Percentiles rank a stretch among this genome's conserved stretches.
Conservation (phyloP, 2,113 vertebrate species). For the Theropithecus gelada region DNA sequence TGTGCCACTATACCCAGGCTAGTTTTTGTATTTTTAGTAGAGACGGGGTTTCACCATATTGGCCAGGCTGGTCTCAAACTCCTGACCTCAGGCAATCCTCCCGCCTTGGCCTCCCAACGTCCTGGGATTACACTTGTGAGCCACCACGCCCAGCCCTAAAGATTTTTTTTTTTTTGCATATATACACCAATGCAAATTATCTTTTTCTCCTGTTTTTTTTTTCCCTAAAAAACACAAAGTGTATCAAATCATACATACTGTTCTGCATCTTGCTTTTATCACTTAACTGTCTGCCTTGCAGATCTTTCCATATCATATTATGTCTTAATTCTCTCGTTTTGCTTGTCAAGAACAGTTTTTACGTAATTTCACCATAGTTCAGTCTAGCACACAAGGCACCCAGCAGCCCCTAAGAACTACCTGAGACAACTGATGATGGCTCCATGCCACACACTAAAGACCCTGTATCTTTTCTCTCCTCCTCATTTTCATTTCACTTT, state of each 20-base stretch:
- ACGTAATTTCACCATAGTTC: neutral
- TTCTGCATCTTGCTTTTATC: slow-evolving; percentile 25
- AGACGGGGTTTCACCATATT: no score
- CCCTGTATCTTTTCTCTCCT: neutral
- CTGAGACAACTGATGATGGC: neutral
- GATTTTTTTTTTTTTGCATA: neutral
- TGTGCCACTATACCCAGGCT: no score
- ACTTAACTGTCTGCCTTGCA: neutral
- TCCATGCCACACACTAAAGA: neutral
- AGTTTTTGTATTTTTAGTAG: no score
- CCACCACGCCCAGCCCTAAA: no score
- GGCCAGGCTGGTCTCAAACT: no score
- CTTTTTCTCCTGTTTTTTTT: neutral
- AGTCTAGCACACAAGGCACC: neutral
- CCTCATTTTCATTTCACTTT: neutral
- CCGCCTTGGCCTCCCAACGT: no score
- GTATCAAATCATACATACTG: neutral
- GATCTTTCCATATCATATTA: neutral
- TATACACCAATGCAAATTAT: neutral
- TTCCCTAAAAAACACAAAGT: neutral
- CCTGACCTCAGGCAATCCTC: no score
- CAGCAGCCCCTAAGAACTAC: neutral
- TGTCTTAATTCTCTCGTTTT: neutral
- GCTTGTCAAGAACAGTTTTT: neutral
- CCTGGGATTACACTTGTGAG: no score